phyloP scores from a whole-genome alignment of 2,113 vertebrate genomes.

The Lepisosteus oculatus region DNA sequence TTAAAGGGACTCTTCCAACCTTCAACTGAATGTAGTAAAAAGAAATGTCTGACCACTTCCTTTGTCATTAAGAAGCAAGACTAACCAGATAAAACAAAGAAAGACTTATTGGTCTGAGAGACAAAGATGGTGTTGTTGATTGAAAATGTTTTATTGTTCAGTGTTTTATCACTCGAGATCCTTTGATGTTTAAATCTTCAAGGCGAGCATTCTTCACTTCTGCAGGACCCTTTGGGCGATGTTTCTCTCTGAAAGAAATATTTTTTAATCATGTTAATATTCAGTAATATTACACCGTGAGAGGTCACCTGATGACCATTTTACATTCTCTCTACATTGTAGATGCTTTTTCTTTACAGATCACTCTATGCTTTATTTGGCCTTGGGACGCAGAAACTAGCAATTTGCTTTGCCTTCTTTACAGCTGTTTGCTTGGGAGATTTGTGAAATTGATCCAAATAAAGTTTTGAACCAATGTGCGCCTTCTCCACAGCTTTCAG shows the following conservation, averaged over 20 bases:
- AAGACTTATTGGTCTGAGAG: not conserved
- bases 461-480: no score
- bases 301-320: not conserved
- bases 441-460: no score
- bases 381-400: not conserved
- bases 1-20: not conserved
- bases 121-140: conserved; percentile 15
- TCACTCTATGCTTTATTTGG: no score
- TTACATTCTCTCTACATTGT: no score
- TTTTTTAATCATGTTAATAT: conserved; percentile 21
- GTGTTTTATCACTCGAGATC: conserved; percentile 53
- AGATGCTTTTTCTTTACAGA: no score
- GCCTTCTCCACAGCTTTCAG: no score
- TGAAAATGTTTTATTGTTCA: conserved; percentile 55
- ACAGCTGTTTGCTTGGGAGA: not conserved
- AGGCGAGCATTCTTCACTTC: conserved; percentile 18
- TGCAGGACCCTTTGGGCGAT: conserved; percentile 31
- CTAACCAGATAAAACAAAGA: not conserved
- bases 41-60: not conserved
- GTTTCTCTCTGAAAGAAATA: conserved; percentile 61
- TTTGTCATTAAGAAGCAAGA: not conserved
- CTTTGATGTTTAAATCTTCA: conserved; percentile 58
- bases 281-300: not conserved
- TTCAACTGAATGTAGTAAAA: not conserved
- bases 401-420: not conserved